Percentiles rank a stretch among this genome's conserved stretches.
These are phyloP conservation scores for Cyphomyrmex costatus DNA, from an alignment of 1,140 invertebrate genomes.

Conservation along the genomic window DNA sequence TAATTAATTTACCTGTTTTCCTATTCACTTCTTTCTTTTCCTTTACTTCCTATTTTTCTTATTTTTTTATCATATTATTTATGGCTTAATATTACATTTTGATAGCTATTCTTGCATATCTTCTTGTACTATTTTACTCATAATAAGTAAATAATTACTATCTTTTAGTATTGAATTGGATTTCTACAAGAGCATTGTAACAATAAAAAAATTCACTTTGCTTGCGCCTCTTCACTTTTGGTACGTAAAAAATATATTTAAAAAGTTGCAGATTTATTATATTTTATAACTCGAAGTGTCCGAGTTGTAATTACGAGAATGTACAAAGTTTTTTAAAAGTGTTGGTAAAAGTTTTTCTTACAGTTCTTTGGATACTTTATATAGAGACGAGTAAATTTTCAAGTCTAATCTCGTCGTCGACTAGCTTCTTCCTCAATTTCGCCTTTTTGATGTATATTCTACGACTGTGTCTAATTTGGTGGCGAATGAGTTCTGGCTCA, in stretches of 20 bases:
- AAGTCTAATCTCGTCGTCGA: background rate
- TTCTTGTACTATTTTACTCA: too few species aligned
- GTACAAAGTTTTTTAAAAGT: background rate
- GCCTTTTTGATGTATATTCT: background rate
- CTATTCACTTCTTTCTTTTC: too few species aligned
- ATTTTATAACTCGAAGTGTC: background rate
- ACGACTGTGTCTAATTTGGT: constrained; percentile 32
- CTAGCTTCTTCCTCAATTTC: background rate
- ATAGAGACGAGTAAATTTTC: background rate
- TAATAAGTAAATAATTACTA: too few species aligned
- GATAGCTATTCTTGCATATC: too few species aligned
- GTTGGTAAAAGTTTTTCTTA: too few species aligned
- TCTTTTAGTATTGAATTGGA: too few species aligned
- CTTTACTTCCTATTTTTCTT: too few species aligned
- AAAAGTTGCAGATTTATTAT: background rate
- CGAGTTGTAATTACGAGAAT: background rate
- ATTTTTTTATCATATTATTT: too few species aligned
- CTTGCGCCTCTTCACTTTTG: background rate
- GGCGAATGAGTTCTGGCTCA: constrained; percentile 23
- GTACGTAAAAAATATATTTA: background rate
- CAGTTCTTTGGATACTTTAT: too few species aligned
- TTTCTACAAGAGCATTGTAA: too few species aligned
- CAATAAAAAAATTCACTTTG: background rate
- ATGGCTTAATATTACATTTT: too few species aligned
- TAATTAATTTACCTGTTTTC: too few species aligned